These are phyloP conservation scores for Sarotherodon lohbergeri DNA, from an alignment of 2,113 vertebrate species.

Conservation along the genomic window DNA sequence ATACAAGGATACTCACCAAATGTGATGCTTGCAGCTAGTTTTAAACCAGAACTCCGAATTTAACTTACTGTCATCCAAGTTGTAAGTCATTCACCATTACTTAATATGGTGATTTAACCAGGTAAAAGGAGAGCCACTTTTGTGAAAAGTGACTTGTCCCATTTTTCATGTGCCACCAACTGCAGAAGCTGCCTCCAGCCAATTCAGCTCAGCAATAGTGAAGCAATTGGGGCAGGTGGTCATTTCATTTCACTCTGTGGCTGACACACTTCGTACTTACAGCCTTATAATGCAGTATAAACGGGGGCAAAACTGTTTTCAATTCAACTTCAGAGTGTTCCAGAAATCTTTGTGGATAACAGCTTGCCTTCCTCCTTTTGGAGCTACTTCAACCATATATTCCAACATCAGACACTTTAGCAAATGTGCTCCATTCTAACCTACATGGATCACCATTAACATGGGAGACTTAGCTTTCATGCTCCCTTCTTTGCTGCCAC, in stretches of 20 bases:
- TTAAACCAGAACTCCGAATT: neutral
- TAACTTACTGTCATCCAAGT: neutral
- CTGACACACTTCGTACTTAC: neutral
- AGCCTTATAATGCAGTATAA: neutral
- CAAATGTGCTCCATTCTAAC: neutral
- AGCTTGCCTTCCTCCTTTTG: constrained; percentile 4
- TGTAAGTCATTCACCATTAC: neutral
- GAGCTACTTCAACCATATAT: constrained; percentile 4
- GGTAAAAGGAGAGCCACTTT: neutral
- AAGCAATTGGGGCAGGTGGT: neutral
- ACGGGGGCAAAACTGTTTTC: neutral
- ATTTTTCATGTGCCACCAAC: neutral
- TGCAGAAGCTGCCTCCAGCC: neutral
- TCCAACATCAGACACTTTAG: neutral
- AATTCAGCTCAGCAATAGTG: constrained; percentile 2
- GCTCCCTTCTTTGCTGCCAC: neutral
- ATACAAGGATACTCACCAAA: neutral
- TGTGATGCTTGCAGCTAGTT: neutral
- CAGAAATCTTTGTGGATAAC: neutral
- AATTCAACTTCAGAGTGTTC: neutral
- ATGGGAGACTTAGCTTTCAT: neutral
- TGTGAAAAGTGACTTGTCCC: neutral
- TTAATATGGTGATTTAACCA: neutral
- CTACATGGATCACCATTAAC: neutral
- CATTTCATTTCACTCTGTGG: neutral